Conservation (phyloP, 2,888 invertebrate species). For the Galeruca laticollis region DNA sequence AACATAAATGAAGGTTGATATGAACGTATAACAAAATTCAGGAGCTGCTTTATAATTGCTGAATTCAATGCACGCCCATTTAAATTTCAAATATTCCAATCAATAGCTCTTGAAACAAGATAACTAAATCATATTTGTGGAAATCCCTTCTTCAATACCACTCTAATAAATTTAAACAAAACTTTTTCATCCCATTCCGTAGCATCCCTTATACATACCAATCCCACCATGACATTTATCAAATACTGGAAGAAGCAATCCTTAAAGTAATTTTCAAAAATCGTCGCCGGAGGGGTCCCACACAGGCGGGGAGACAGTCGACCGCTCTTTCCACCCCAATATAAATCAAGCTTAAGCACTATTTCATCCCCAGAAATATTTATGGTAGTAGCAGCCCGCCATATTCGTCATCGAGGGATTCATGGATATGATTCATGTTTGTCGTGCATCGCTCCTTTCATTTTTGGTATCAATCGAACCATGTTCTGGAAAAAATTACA, state of each 20-base stretch:
- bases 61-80: no score
- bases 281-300: conserved; percentile 41
- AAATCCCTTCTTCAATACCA: not conserved
- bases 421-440: conserved; percentile 48
- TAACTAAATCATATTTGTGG: no score
- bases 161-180: conserved; percentile 24
- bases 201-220: conserved; percentile 12
- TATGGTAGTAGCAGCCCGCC: conserved; percentile 49
- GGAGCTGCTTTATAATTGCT: no score
- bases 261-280: conserved; percentile 50
- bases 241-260: conserved; percentile 38
- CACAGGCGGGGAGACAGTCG: conserved; percentile 16
- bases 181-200: conserved; percentile 15
- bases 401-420: conserved; percentile 50
- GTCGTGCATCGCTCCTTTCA: conserved; percentile 31
- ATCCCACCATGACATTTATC: conserved; percentile 29
- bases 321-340: conserved; percentile 18
- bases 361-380: conserved; percentile 54
- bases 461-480: conserved; percentile 36
- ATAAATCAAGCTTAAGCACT: conserved; percentile 56
- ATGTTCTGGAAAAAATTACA: conserved; percentile 29
- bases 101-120: no score
- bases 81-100: no score
- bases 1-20: no score
- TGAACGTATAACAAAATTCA: no score